phyloP scores from a whole-genome alignment of 2,113 vertebrate genomes.

The Dissostichus mawsoni region DNA sequence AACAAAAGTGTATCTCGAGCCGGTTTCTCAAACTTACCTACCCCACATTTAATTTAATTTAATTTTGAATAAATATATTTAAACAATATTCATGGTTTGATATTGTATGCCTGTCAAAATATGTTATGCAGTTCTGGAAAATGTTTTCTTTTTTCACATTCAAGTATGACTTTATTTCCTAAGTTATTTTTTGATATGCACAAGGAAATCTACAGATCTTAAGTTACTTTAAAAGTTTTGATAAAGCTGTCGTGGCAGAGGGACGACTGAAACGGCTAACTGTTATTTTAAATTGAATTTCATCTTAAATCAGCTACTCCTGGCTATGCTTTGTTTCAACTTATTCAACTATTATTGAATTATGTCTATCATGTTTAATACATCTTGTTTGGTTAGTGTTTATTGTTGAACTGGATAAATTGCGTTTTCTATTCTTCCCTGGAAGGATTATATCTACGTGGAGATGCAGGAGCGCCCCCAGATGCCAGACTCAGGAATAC shows the following conservation, averaged over 20 bases:
- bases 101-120: background rate
- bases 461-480: slow-evolving; percentile 10
- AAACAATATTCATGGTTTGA: too few relatives aligned
- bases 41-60: too few relatives aligned
- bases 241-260: too few relatives aligned
- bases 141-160: background rate
- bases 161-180: too few relatives aligned
- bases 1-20: too few relatives aligned
- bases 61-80: too few relatives aligned
- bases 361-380: background rate
- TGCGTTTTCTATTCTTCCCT: background rate
- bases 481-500: background rate
- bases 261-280: too few relatives aligned
- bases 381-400: background rate
- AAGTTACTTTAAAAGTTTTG: background rate
- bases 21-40: too few relatives aligned
- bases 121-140: background rate
- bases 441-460: slow-evolving; percentile 41
- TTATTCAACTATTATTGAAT: too few relatives aligned
- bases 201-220: background rate
- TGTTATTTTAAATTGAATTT: background rate
- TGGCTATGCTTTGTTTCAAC: background rate
- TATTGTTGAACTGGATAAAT: background rate
- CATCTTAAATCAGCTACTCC: background rate
- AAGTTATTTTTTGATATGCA: background rate